Base-by-base conservation (phyloP, 2,888 invertebrate species). In the Sphaerophoria rueppellii region DNA sequence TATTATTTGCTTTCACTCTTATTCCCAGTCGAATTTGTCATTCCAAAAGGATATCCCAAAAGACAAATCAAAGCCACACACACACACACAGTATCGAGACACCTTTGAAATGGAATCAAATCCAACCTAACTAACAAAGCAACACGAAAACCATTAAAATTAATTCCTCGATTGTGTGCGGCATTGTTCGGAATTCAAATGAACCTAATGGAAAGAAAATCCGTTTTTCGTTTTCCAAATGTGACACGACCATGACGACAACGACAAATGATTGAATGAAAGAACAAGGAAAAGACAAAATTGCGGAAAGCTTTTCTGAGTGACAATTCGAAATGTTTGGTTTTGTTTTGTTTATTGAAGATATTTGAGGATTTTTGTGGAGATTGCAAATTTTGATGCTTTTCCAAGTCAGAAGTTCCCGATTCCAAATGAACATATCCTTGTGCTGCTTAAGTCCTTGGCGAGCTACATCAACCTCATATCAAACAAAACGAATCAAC, bases 101-200 rank as follows among this genome's bases (percentile, higher is more conserved):
- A 40, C 52, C 24, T 67, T 9, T 12, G 24, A 16, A 24, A n/a
- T 16, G 12, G 50, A 12, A 1, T 9, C 12, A 67, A 52, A 67
- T 67, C 65, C n/a, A 40, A 6, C 24, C 65, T 67, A 16, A 37
- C 65, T 67, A 52, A 40, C 52, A 67, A 24, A 67, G 7, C 65
- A 52, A 52, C 65, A 67, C 65, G 65, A 67, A 67, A 52, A 37
- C 65, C 65, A 67, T 52, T 67, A 67, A 67, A 67, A 52, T 52
- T 67, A 67, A 67, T 67, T 67, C 65, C 65, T 52, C 65, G 40
- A 52, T 63, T 63, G 61, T 65, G 50, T 58, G 40, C 16, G 50
- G 43, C 52, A 52, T 52, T 52, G 58, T 67, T 52, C 52, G 37
- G 65, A 67, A 67, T 67, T 67, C 37, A 37, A 67, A 67, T 52